phyloP scores from a whole-genome alignment of 2,888 invertebrate genomes.

The Nomada goodeniana region DNA sequence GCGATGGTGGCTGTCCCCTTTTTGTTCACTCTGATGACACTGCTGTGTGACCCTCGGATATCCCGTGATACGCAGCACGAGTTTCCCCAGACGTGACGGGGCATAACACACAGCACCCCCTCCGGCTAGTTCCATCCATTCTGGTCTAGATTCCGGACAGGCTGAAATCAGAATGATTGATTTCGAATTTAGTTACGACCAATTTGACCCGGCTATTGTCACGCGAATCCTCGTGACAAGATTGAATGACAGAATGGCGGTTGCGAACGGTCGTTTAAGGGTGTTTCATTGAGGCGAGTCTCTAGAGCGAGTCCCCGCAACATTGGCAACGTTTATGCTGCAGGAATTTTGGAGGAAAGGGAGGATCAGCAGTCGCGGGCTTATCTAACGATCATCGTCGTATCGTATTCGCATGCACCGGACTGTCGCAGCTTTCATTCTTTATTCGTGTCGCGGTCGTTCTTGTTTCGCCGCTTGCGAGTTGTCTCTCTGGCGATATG shows the following conservation, averaged over 20 bases:
- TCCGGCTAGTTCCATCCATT: slow-evolving; percentile 82
- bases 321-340: no score
- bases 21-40: slow-evolving; percentile 68
- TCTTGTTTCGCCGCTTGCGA: no score
- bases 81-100: slow-evolving; percentile 83
- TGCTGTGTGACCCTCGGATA: slow-evolving; percentile 79
- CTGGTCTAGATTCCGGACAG: slow-evolving; percentile 79
- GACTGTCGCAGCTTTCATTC: no score
- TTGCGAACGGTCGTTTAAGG: background rate
- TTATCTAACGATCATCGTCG: no score
- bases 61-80: slow-evolving; percentile 84
- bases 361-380: no score
- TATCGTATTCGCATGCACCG: no score
- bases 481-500: no score
- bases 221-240: background rate
- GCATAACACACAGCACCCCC: slow-evolving; percentile 82
- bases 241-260: background rate
- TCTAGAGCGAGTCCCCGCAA: no score
- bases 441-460: no score
- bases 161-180: slow-evolving; percentile 71
- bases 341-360: no score
- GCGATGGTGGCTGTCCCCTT: slow-evolving; percentile 70
- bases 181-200: slow-evolving; percentile 33
- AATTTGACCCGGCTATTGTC: background rate
- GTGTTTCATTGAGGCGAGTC: background rate